Conservation (phyloP, 2,797 vertebrate species). For the Sebastes nivosus region DNA sequence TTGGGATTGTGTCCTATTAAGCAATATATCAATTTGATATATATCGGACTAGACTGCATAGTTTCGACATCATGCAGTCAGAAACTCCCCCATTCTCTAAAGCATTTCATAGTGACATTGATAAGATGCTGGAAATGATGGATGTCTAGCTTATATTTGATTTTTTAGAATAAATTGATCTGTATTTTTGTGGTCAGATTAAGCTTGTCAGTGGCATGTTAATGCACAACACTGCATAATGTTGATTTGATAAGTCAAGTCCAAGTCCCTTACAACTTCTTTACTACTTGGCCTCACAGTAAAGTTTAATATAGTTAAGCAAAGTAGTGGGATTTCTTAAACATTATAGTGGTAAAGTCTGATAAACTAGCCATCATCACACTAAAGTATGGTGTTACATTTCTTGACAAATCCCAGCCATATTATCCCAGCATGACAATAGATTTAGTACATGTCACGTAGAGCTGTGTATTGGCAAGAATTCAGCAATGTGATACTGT, state of each 20-base stretch:
- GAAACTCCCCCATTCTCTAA: not conserved
- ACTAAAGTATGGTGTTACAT: not conserved
- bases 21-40: conserved; percentile 4
- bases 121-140: not conserved
- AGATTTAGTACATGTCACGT: not conserved
- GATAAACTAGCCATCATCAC: not conserved
- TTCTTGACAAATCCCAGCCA: not conserved
- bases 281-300: not conserved
- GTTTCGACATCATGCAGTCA: not conserved
- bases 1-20: not conserved
- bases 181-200: not conserved
- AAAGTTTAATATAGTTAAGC: not conserved
- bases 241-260: not conserved
- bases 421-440: not conserved
- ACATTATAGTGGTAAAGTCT: not conserved
- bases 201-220: not conserved
- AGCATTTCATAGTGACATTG: not conserved
- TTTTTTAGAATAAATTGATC: not conserved
- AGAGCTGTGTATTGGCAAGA: too few relatives aligned
- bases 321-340: not conserved
- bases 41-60: not conserved
- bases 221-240: not conserved
- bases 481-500: too few relatives aligned
- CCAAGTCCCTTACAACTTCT: not conserved
- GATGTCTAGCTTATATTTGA: not conserved